Evolutionary conservation across 2,797 vertebrate species (phyloP), one percentile per base, ranked within the genome.

Genomic region (Chelon auratus): DNA sequence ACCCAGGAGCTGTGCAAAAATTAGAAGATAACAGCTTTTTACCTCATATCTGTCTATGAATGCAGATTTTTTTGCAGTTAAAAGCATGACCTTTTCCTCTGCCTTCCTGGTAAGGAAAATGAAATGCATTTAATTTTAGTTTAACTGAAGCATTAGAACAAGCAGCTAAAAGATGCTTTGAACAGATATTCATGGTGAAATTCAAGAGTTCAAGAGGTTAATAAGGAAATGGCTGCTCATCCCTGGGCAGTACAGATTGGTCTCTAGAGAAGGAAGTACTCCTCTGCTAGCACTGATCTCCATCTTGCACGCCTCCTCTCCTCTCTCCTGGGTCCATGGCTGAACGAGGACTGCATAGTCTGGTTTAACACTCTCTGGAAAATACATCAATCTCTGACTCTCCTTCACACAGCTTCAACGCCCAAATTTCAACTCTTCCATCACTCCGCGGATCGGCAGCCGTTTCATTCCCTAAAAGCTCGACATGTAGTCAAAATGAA

Each of bases 311-410:
- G 22, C 65, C 70, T 73, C 47, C 61, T 45, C 54, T 66, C 26
- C 61, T 63, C 77, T 75, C 74, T 70, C 66, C 30, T 40, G 69
- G 62, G 75, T 58, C 66, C 43, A n/a, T 66, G 55, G 66, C 68
- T 75, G 56, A 58, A 73, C 33, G 39, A 74, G 45, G 47, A 47
- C 80, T 80, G 65, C 70, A 65, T 66, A 72, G 62, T 66, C 62
- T 72, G 75, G 26, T 82, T 80, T 76, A 66, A 68, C 69, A 72
- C 65, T 77, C 66, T 77, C 68, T 83, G 80, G 86, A 90, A 90
- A 84, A 89, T 82, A 74, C 77, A 71, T 77, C 72, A 57, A 56
- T 72, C 52, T 69, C 73, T 75, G 62, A 22, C 54, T 69, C 62
- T 55, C 68, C 52, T 62, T 75, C 68, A 37, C 48, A 42, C 65